Evolutionary conservation across 2,113 vertebrate species (phyloP).

Genomic region (Chrysochloris asiatica): DNA sequence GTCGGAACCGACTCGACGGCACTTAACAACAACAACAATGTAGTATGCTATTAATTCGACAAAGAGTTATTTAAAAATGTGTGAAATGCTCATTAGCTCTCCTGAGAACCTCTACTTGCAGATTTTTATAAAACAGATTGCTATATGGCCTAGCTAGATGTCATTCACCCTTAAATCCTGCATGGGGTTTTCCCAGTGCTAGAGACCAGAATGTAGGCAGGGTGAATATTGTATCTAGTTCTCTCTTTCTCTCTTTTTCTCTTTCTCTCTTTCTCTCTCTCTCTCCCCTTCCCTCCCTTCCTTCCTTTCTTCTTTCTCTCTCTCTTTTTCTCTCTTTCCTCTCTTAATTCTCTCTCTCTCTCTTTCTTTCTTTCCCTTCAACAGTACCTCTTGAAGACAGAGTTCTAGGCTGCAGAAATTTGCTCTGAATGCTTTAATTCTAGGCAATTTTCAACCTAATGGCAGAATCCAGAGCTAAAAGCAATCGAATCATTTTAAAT

Average conservation of each 20-base stretch:
- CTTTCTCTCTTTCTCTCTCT: neutral
- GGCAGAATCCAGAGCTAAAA: neutral
- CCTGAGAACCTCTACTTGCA: conserved; percentile 41
- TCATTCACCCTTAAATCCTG: conserved; percentile 56
- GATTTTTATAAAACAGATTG: conserved; percentile 51
- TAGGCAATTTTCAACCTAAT: neutral
- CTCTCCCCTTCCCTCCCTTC: neutral
- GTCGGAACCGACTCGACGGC: no score
- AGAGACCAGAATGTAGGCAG: neutral
- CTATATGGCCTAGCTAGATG: conserved; percentile 54
- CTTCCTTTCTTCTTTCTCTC: neutral
- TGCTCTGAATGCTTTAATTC: neutral
- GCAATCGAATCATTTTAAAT: neutral
- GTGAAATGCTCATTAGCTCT: conserved; percentile 57
- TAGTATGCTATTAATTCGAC: conserved; percentile 61
- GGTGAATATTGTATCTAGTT: no score
- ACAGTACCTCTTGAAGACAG: neutral
- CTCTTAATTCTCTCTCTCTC: neutral
- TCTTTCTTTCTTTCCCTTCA: neutral
- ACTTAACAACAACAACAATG: no score
- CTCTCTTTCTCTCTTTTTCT: neutral
- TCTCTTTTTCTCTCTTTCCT: neutral
- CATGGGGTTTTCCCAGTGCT: neutral
- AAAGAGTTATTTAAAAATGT: conserved; percentile 70
- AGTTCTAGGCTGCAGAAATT: neutral